Percentiles rank a stretch among this genome's conserved stretches.
phyloP scores from a whole-genome alignment of 2,113 vertebrate genomes.

The Planiliza haematocheilus region DNA sequence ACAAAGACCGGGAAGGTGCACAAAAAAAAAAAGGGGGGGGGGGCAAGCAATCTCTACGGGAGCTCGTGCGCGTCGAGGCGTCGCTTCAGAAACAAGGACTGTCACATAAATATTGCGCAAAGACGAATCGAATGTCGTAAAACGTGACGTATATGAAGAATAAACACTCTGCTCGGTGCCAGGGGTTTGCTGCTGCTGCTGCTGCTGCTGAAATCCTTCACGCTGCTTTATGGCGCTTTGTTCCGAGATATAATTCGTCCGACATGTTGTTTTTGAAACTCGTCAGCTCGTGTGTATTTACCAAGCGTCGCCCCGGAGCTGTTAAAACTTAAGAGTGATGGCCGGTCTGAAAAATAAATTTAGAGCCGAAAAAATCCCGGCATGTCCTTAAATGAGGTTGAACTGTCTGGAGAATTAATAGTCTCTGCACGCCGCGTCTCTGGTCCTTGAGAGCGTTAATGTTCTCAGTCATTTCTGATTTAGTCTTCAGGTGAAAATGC shows the following conservation, averaged over 20 bases:
- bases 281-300: neutral
- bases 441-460: neutral
- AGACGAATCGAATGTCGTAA: constrained; percentile 51
- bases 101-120: constrained; percentile 45
- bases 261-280: constrained; percentile 29
- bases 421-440: neutral
- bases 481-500: no score
- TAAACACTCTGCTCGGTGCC: constrained; percentile 26
- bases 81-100: constrained; percentile 30
- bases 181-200: constrained; percentile 24
- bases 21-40: neutral
- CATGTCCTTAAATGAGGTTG: constrained; percentile 2
- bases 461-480: no score
- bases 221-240: constrained; percentile 43
- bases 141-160: constrained; percentile 45
- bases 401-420: neutral
- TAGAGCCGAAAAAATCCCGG: neutral
- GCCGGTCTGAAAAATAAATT: neutral
- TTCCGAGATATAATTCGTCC: constrained; percentile 36
- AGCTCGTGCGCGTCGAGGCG: constrained; percentile 4
- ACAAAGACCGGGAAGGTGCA: constrained; percentile 12
- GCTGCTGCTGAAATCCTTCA: constrained; percentile 54
- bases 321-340: constrained; percentile 12
- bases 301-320: neutral
- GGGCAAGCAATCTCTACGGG: no score